phyloP scores from a whole-genome alignment of 1,140 invertebrate species.

The Prorops nasuta region DNA sequence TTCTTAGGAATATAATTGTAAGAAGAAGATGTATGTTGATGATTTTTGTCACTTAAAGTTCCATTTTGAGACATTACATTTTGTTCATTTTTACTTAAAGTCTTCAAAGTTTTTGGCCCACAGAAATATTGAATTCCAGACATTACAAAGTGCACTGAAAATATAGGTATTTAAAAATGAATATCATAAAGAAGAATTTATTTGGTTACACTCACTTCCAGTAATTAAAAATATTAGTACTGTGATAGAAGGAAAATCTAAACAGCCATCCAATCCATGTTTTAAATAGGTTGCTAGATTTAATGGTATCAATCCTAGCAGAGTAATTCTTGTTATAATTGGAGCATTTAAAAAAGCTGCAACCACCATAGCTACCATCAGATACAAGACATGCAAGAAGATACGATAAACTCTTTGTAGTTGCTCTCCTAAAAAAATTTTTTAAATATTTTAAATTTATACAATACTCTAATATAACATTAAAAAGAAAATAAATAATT shows the following conservation, averaged over 20 bases:
- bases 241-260: slow-evolving; percentile 48
- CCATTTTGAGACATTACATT: slow-evolving; percentile 6
- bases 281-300: slow-evolving; percentile 48
- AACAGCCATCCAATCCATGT: slow-evolving; percentile 40
- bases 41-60: slow-evolving; percentile 3
- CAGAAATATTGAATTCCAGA: slow-evolving; percentile 33
- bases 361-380: slow-evolving; percentile 46
- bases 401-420: slow-evolving; percentile 39
- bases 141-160: slow-evolving; percentile 46
- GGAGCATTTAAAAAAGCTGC: slow-evolving; percentile 49
- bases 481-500: slow-evolving; percentile 3
- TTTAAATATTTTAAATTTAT: slow-evolving; percentile 3
- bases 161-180: slow-evolving; percentile 1
- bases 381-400: slow-evolving; percentile 37
- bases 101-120: slow-evolving; percentile 8
- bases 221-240: slow-evolving; percentile 47
- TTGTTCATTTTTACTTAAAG: neutral
- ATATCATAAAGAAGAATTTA: neutral
- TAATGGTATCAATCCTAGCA: slow-evolving; percentile 45
- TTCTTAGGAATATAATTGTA: neutral
- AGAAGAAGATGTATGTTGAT: slow-evolving; percentile 11
- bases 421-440: slow-evolving; percentile 39
- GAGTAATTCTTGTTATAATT: slow-evolving; percentile 38
- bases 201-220: slow-evolving; percentile 33
- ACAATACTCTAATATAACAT: neutral